A percentile compares a stretch with the other conserved stretches of the same genome.
These are phyloP conservation scores for Choristoneura rosaceana DNA, from an alignment of 2,888 invertebrate genomes.

Conservation along the genomic window DNA sequence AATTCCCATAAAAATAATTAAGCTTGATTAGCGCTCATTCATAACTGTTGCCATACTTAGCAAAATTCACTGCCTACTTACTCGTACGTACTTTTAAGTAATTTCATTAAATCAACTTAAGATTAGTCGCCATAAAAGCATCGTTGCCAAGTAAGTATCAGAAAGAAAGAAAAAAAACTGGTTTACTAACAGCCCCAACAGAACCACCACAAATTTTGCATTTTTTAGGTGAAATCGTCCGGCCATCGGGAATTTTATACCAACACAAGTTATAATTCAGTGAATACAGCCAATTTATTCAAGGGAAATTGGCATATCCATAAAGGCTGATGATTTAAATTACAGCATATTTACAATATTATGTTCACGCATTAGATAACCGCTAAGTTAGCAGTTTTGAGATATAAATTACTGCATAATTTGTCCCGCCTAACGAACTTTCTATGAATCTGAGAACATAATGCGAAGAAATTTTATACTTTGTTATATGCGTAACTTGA, in stretches of 20 bases:
- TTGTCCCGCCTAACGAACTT: constrained; percentile 26
- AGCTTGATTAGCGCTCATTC: too few species aligned
- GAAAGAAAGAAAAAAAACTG: too few species aligned
- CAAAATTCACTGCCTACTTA: neutral
- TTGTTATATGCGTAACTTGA: constrained; percentile 30
- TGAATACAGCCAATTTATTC: neutral
- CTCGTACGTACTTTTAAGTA: neutral
- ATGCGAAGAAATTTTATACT: constrained; percentile 24
- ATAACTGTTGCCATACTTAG: too few species aligned
- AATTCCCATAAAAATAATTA: neutral
- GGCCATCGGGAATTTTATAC: neutral
- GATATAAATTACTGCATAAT: constrained; percentile 36
- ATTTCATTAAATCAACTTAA: neutral
- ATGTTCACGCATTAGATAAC: constrained; percentile 34
- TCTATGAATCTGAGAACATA: constrained; percentile 36
- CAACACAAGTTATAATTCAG: neutral
- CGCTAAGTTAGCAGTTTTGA: constrained; percentile 17
- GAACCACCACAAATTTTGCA: neutral
- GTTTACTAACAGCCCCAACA: too few species aligned
- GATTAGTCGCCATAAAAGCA: neutral
- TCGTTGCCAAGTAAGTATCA: neutral
- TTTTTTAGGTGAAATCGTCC: constrained; percentile 4
- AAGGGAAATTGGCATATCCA: neutral
- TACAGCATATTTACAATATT: constrained; percentile 22
- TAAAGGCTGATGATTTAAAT: constrained; percentile 2